These are phyloP conservation scores for Phrynosoma blainvillii DNA, from an alignment of 2,113 vertebrate genomes.

Conservation along the genomic window DNA sequence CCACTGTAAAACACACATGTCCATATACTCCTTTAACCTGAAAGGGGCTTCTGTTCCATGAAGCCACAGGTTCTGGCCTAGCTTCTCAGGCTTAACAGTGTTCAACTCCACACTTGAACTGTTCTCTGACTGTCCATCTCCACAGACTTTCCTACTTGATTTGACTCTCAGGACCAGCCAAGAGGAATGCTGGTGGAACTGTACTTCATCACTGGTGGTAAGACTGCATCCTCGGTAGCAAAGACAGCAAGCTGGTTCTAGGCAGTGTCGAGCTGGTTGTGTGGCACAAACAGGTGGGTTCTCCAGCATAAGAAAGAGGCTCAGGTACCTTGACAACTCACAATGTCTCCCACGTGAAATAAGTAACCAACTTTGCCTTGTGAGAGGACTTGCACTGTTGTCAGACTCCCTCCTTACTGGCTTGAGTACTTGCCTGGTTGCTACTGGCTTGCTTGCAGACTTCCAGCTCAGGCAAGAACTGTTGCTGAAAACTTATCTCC, in stretches of 20 bases:
- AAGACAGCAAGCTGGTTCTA: too few relatives aligned
- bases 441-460: not conserved
- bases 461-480: not conserved
- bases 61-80: not conserved
- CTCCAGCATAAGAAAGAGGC: too few relatives aligned
- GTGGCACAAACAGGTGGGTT: not conserved
- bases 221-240: too few relatives aligned
- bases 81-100: not conserved
- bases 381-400: not conserved
- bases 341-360: too few relatives aligned
- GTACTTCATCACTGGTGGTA: too few relatives aligned
- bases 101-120: not conserved
- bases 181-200: too few relatives aligned
- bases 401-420: not conserved
- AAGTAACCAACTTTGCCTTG: too few relatives aligned
- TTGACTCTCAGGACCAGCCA: not conserved
- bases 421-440: not conserved
- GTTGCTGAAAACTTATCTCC: not conserved
- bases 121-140: not conserved
- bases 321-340: too few relatives aligned
- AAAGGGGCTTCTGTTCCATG: not conserved
- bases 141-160: not conserved
- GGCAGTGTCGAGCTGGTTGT: too few relatives aligned
- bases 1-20: too few relatives aligned
- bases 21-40: too few relatives aligned